Base-by-base conservation (phyloP, 1,140 invertebrate genomes). In the Achroia grisella region DNA sequence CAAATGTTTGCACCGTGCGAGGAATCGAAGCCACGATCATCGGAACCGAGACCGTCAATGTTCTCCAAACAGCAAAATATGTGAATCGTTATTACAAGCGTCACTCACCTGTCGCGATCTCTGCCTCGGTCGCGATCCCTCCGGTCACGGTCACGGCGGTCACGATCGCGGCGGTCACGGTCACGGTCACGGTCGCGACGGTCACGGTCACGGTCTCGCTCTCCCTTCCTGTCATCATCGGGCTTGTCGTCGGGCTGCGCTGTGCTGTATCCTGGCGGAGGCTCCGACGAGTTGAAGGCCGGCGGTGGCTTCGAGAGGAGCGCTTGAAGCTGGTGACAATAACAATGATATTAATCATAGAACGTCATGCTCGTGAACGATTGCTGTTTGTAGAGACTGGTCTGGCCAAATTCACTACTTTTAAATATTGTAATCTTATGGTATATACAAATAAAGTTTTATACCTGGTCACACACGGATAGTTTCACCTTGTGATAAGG, bases 231-330 rank as follows among this genome's bases (percentile, higher is more conserved):
- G 17, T 77, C 71, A 1, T 76, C 69, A 11, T 76, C 72, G 8
- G 51, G 50, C 32, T 72, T 71, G 27, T 71, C 59, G n/a, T 67
- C 53, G 14, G 71, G 66, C 8, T 74, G 74, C 6, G 70, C n/a
- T n/a, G n/a, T n/a, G 69, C 39, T 73, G 63, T 83, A 86, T 1
- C 63, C 63, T 0, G 82, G 84, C 4, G 85, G 85, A 0, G 84
- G 84, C 30, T 86, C 79, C 1, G 75, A 56, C 3, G 72, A 41
- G 55, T 76, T 79, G 67, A 87, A 87, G n/a, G 50, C 53, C 0
- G 85, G 85, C 0, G 85, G 85, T 4, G 85, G 85, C 33, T 84
- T 82, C 10, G 79, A 76, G 4, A 87, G 56, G 6, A 87, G 43
- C 30, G 76, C 81, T 66, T 82, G 78, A 1, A 86, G 62, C 73